phyloP scores from a whole-genome alignment of 2,888 invertebrate genomes.

The Baccha elongata region DNA sequence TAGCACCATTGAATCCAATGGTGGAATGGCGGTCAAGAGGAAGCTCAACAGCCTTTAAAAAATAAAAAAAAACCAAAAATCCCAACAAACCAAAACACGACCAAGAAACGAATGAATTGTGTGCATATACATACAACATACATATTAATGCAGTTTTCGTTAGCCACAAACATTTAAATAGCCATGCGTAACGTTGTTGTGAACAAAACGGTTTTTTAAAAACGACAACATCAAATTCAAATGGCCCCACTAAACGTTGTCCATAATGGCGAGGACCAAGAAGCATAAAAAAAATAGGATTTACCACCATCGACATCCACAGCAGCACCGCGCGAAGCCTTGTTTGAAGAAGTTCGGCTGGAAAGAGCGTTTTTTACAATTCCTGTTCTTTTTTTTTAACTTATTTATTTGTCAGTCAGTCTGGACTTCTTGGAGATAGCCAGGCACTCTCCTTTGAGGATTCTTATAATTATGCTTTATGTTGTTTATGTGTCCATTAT shows the following conservation, averaged over 20 bases:
- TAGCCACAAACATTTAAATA: slow-evolving; percentile 73
- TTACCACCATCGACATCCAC: slow-evolving; percentile 27
- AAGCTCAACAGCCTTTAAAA: slow-evolving; percentile 48
- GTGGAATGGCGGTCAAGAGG: slow-evolving; percentile 59
- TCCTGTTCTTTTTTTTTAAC: background rate
- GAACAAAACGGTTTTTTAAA: slow-evolving; percentile 72
- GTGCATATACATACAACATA: slow-evolving; percentile 27
- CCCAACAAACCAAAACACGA: background rate
- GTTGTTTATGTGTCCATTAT: slow-evolving; percentile 74
- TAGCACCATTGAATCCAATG: slow-evolving; percentile 66
- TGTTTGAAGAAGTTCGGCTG: slow-evolving; percentile 51
- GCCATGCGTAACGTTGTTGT: slow-evolving; percentile 72
- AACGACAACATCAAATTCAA: slow-evolving; percentile 72
- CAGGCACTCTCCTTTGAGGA: slow-evolving; percentile 55
- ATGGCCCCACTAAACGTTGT: slow-evolving; percentile 67
- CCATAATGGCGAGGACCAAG: slow-evolving; percentile 28
- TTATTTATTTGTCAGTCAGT: background rate
- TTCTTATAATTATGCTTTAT: slow-evolving; percentile 74
- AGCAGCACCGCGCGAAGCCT: slow-evolving; percentile 28
- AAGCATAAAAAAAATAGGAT: slow-evolving; percentile 13
- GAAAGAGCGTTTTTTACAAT: slow-evolving; percentile 12
- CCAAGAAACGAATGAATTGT: slow-evolving; percentile 14
- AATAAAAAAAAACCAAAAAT: slow-evolving; percentile 9
- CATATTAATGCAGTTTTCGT: slow-evolving; percentile 72
- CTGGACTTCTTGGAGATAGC: slow-evolving; percentile 18